Conservation (phyloP, 2,113 vertebrate species). For the Sialia sialis region DNA sequence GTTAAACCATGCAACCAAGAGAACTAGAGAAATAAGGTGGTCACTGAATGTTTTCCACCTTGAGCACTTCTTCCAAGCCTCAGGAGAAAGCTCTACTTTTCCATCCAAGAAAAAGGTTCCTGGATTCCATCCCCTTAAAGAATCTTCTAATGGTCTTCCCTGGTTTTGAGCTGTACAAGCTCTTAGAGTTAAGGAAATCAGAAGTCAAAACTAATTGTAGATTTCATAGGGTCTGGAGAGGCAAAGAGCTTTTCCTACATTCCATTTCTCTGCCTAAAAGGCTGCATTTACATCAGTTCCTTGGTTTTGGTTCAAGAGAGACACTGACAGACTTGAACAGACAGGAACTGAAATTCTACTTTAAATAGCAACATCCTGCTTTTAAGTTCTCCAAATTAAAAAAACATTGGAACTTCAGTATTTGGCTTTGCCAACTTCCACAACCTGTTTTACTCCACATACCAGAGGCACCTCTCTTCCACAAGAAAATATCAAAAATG, state of each 20-base stretch:
- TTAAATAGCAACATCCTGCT: conserved; percentile 30
- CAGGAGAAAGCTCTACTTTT: neutral
- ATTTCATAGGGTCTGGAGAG: neutral
- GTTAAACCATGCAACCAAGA: neutral
- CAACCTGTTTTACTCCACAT: neutral
- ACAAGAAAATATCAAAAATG: neutral
- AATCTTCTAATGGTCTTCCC: neutral
- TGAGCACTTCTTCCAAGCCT: neutral
- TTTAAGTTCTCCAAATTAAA: neutral
- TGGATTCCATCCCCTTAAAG: neutral
- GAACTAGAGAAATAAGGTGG: neutral
- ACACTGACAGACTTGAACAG: neutral
- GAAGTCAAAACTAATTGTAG: neutral
- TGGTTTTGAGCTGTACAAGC: neutral
- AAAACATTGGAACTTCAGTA: neutral
- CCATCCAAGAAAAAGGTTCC: neutral
- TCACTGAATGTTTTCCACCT: neutral
- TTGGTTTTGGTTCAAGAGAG: neutral
- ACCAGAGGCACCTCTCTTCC: neutral
- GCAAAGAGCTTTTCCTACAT: neutral
- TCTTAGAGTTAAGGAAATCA: neutral
- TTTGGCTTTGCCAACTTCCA: neutral
- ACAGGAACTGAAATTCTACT: conserved; percentile 4
- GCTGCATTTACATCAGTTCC: neutral
- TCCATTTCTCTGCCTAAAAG: neutral